Base-by-base conservation (phyloP, 2,888 invertebrate genomes). In the Caenorhabditis sp. region DNA sequence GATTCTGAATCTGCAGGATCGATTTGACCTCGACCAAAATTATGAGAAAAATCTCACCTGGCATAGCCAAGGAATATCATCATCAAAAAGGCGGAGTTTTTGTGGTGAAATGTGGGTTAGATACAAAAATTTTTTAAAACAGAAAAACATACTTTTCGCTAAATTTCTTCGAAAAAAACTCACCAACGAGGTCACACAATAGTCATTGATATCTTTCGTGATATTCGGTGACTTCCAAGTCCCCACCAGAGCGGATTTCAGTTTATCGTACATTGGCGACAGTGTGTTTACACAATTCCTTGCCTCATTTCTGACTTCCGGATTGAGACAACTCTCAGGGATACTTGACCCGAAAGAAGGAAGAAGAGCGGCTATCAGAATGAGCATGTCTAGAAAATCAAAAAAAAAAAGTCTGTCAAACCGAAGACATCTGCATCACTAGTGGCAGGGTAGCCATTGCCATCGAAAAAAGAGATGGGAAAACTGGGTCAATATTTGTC, bases 401-500 rank as follows among this genome's bases (percentile, higher is more conserved):
- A 19, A 44, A 26, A 63, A 44, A 49, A 14, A 12, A 14, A 14
- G 5, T 16, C 24, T 22, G 41, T 5, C 7, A 64, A 66, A 66
- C 26, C 26, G 6, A 66, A 49, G 47, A 49, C 49, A 51, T 47
- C 66, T 16, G 66, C 22, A 35, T 31, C 49, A 49, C 28, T 51
- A 26, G 41, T 64, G 31, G 28, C 31, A 19, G n/a, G 28, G 28
- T 16, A 41, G 49, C 49, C 47, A 49, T 19, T 19, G 19, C 8
- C 10, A 5, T n/a, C 12, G 54, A 54, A 26, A 54, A 54, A 14
- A 54, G 31, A 35, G 22, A 35, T n/a, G n/a, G n/a, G n/a, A n/a
- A 64, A 64, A 64, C 47, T 64, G 5, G 31, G 35, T 51, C 49
- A 66, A 66, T 66, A 66, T 66, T 66, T 66, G 66, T 66, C 22